These are phyloP conservation scores for Tillus elongatus DNA, from an alignment of 2,888 invertebrate species.

Conservation along the genomic window DNA sequence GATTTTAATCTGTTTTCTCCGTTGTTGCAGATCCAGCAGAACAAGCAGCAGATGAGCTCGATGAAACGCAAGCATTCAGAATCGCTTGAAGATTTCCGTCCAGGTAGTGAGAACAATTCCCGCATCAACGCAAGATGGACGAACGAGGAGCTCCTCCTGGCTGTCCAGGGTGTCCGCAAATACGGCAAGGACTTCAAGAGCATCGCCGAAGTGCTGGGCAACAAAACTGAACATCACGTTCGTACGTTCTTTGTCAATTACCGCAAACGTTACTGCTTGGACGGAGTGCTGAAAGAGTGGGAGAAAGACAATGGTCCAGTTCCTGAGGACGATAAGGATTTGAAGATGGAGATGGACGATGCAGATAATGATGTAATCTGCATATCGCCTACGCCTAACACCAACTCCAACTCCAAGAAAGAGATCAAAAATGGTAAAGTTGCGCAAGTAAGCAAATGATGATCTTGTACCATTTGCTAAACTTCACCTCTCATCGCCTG, in stretches of 20 bases:
- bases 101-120: constrained; percentile 31
- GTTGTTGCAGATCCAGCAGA: constrained; percentile 76
- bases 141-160: constrained; percentile 82
- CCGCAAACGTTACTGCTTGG: constrained; percentile 77
- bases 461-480: constrained; percentile 16
- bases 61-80: constrained; percentile 66
- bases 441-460: constrained; percentile 31
- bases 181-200: constrained; percentile 85
- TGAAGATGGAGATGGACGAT: constrained; percentile 29
- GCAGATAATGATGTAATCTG: constrained; percentile 38
- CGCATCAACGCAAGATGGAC: constrained; percentile 81
- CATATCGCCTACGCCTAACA: constrained; percentile 46
- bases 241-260: constrained; percentile 88
- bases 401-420: constrained; percentile 33
- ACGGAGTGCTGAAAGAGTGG: constrained; percentile 75
- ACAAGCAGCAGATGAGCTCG: constrained; percentile 84
- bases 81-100: constrained; percentile 40
- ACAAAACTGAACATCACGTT: constrained; percentile 88
- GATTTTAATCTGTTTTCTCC: too few relatives aligned
- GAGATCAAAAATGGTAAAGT: constrained; percentile 33
- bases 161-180: constrained; percentile 78
- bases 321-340: constrained; percentile 25
- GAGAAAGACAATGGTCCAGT: constrained; percentile 62
- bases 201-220: constrained; percentile 90
- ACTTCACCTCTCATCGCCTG: too few relatives aligned